phyloP scores from a whole-genome alignment of 2,888 invertebrate species.

The Tuta absoluta region DNA sequence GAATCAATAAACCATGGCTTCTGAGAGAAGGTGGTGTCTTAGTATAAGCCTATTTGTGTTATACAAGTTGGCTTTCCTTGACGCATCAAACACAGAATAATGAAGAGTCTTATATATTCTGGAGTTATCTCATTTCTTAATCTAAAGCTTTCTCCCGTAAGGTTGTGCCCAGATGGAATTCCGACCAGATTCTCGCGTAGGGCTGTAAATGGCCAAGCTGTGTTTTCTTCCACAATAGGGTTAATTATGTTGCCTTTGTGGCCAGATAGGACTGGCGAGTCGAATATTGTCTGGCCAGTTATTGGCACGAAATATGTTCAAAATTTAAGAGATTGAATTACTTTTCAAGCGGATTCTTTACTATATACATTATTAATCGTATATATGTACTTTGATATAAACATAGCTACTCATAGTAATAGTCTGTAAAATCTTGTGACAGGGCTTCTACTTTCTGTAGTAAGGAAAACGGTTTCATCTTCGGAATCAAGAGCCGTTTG shows the following conservation, averaged over 20 bases:
- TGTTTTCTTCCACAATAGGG: slow-evolving; percentile 31
- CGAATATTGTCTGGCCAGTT: slow-evolving; percentile 9
- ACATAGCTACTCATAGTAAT: too few relatives aligned
- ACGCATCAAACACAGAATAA: too few relatives aligned
- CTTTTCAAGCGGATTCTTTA: neutral
- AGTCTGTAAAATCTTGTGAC: too few relatives aligned
- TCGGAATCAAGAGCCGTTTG: too few relatives aligned
- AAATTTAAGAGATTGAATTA: neutral
- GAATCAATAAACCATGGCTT: too few relatives aligned
- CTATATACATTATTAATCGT: too few relatives aligned
- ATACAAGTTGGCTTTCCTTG: too few relatives aligned
- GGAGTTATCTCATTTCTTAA: neutral
- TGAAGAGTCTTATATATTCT: neutral
- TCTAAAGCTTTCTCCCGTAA: neutral
- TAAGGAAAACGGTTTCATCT: too few relatives aligned
- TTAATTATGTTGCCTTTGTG: slow-evolving; percentile 32
- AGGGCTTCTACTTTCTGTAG: too few relatives aligned
- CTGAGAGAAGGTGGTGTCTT: too few relatives aligned
- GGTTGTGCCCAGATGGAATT: neutral
- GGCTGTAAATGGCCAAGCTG: slow-evolving; percentile 24
- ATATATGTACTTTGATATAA: too few relatives aligned
- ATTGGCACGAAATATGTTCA: neutral
- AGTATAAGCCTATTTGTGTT: too few relatives aligned
- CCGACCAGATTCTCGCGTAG: slow-evolving; percentile 35
- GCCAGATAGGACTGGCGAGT: slow-evolving; percentile 21